Base-by-base conservation (phyloP, 1,140 invertebrate genomes). In the Lepidurus packardi region DNA sequence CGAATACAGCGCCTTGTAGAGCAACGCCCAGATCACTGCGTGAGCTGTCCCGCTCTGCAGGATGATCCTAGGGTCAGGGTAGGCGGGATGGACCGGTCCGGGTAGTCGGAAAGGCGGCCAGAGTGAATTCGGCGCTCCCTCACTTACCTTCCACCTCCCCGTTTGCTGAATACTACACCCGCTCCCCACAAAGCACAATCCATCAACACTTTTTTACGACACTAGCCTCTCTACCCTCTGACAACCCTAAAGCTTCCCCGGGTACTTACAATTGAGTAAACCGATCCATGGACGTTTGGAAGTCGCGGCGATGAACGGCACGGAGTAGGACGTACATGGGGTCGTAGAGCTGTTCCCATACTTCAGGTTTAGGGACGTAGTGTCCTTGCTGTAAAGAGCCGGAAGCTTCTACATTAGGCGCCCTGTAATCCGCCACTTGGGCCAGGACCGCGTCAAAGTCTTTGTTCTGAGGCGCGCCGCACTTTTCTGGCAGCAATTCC, bases 341-440 rank as follows among this genome's bases (percentile, higher is more conserved):
- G 87, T 98, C 95, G 84, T 96, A 99, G 81, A 96, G 90, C 78
- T 91, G 88, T 83, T 96, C 91, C 96, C 96, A 98, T 34, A 98
- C 92, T 34, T 89, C 86, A 44, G 92, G 88, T 85, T 94, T 94
- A 10, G 96, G 96, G 73, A 93, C 91, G 85, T 98, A 98, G 86
- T 95, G 92, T 13, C 96, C 96, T 85, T 98, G 96, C 82, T 96
- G 92, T 87, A 98, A 91, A 80, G 92, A 93, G 81, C 91, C 92
- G 83, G 90, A 90, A 0, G 90, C 88, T 83, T 94, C 93, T 80
- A 93, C 88, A 84, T 91, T 91, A 25, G 92, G 93, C 16, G 91
- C 91, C 82, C 89, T 89, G 82, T 93, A 94, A 81, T 93, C 90
- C 8, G 92, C 91, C 11, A 93, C 89, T 85, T 93, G 90, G 79